phyloP scores from a whole-genome alignment of 1,140 invertebrate species.

The Potamilus streckersoni region DNA sequence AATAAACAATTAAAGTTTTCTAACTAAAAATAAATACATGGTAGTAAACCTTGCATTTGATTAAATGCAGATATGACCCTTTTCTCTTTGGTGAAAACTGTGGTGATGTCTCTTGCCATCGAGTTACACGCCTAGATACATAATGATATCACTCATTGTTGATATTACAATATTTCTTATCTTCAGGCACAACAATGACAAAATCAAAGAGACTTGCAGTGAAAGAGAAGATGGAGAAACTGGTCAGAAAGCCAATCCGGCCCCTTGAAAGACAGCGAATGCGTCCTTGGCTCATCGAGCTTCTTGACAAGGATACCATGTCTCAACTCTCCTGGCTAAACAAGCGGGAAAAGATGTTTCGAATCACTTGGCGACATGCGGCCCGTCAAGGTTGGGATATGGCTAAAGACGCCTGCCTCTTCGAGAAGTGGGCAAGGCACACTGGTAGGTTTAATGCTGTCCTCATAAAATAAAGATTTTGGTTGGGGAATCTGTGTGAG shows the following conservation, averaged over 20 bases:
- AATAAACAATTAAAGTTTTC: too few species aligned
- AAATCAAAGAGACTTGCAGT: too few species aligned
- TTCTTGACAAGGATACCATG: constrained; percentile 34
- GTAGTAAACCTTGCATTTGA: too few species aligned
- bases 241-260: constrained; percentile 35
- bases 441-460: constrained; percentile 41
- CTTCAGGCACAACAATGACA: too few species aligned
- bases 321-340: constrained; percentile 52
- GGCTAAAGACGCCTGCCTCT: constrained; percentile 44
- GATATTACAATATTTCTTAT: too few species aligned
- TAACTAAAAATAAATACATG: too few species aligned
- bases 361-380: constrained; percentile 58
- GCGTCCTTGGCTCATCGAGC: constrained; percentile 47
- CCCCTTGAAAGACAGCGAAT: constrained; percentile 46
- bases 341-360: constrained; percentile 41
- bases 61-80: too few species aligned
- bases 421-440: constrained; percentile 53
- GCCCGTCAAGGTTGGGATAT: constrained; percentile 51
- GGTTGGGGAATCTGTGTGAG: background rate
- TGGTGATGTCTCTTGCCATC: too few species aligned
- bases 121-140: too few species aligned
- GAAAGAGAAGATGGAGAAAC: too few species aligned
- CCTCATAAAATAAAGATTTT: background rate
- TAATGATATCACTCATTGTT: too few species aligned
- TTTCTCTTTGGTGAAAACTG: too few species aligned